Percentiles rank a stretch among this genome's conserved stretches.
These are phyloP conservation scores for Garra rufa DNA, from an alignment of 2,113 vertebrate genomes.

Conservation along the genomic window DNA sequence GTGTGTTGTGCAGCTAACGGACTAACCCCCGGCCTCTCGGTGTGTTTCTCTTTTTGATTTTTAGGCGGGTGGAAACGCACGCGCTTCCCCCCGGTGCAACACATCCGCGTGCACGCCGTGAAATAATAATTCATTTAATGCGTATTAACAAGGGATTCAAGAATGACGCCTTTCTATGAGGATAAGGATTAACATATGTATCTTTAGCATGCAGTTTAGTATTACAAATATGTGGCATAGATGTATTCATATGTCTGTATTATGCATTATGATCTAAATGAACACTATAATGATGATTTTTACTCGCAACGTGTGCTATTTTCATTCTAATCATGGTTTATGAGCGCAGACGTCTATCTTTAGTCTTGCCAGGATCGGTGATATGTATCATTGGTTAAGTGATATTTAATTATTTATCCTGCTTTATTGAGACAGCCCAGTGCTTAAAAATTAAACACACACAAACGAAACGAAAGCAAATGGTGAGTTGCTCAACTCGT, in stretches of 20 bases:
- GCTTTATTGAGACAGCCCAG: not conserved
- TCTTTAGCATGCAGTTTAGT: not conserved
- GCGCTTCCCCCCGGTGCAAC: not conserved
- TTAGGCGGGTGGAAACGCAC: conserved; percentile 49
- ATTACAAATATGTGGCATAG: not conserved
- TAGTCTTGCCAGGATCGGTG: not conserved
- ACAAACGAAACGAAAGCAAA: conserved; percentile 10
- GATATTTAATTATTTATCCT: not conserved
- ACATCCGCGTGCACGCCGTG: not conserved
- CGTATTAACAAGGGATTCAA: not conserved
- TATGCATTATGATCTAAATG: not conserved
- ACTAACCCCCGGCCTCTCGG: conserved; percentile 26
- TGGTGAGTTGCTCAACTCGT: not conserved
- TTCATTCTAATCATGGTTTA: not conserved
- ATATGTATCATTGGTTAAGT: not conserved
- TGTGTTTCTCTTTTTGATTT: conserved; percentile 42
- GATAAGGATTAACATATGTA: not conserved
- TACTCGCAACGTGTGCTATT: not conserved
- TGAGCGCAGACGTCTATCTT: not conserved
- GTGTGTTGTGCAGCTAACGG: conserved; percentile 8
- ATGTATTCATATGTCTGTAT: not conserved
- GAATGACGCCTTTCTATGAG: not conserved
- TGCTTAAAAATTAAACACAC: not conserved
- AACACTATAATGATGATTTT: not conserved
- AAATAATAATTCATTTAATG: not conserved